Conservation (phyloP, 2,888 invertebrate genomes). For the Aelia acuminata region DNA sequence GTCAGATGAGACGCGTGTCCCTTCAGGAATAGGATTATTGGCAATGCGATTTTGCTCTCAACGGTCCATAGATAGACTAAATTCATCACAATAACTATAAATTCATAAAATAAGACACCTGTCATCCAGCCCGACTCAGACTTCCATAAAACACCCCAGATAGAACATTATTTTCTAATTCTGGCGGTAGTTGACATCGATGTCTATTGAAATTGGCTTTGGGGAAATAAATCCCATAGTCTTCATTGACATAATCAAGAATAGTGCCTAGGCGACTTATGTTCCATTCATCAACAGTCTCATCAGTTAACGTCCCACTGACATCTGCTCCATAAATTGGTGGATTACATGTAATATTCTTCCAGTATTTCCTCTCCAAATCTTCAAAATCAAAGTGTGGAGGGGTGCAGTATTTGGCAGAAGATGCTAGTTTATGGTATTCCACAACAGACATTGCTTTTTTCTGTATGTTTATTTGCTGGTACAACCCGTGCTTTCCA, state of each 20-base stretch:
- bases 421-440: constrained; percentile 85
- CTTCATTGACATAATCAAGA: constrained; percentile 92
- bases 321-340: constrained; percentile 99
- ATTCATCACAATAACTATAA: too few relatives aligned
- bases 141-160: too few relatives aligned
- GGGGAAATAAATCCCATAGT: constrained; percentile 96
- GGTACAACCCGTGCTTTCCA: constrained; percentile 95
- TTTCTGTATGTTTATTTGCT: constrained; percentile 97
- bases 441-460: constrained; percentile 91
- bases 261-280: constrained; percentile 94
- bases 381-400: constrained; percentile 89
- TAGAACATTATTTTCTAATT: too few relatives aligned
- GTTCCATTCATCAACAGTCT: constrained; percentile 92
- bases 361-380: constrained; percentile 97
- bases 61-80: too few relatives aligned
- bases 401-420: constrained; percentile 79
- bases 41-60: too few relatives aligned
- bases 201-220: too few relatives aligned
- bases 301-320: constrained; percentile 93
- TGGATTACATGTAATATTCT: constrained; percentile 94
- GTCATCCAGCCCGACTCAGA: too few relatives aligned
- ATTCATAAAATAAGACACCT: too few relatives aligned
- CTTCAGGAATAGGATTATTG: too few relatives aligned
- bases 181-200: too few relatives aligned
- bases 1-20: too few relatives aligned